phyloP scores from a whole-genome alignment of 2,113 vertebrate genomes.

The Melanocharis versteri region DNA sequence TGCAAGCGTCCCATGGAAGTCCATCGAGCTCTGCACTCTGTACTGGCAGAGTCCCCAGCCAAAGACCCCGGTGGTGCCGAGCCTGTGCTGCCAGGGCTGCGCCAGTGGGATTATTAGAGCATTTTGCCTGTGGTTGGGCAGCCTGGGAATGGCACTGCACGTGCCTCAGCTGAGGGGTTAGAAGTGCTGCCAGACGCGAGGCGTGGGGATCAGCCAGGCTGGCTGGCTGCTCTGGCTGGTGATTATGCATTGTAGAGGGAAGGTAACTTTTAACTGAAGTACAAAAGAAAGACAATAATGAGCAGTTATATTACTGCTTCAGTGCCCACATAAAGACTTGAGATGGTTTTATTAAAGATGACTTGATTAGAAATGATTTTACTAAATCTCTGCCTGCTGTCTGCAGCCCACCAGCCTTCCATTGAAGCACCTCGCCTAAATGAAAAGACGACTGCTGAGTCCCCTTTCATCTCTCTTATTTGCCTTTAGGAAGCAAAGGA shows the following conservation, averaged over 20 bases:
- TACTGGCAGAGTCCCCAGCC: background rate
- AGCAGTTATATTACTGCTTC: background rate
- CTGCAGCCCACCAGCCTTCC: conserved; percentile 4
- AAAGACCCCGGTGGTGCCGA: accelerated
- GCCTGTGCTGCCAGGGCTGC: accelerated
- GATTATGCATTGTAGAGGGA: conserved; percentile 3
- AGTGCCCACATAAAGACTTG: background rate
- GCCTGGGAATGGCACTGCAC: background rate
- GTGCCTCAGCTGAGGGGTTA: background rate
- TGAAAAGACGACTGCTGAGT: background rate
- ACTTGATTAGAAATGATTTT: conserved; percentile 12
- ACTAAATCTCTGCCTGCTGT: background rate
- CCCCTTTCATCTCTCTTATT: background rate
- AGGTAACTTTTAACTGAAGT: conserved; percentile 46
- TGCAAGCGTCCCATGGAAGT: background rate
- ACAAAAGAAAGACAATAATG: conserved; percentile 30
- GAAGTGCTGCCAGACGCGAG: conserved; percentile 17
- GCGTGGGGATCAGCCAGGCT: background rate
- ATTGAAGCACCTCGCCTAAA: background rate
- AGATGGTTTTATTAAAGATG: conserved; percentile 16
- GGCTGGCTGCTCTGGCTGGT: conserved; percentile 8
- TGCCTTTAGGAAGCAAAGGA: conserved; percentile 12
- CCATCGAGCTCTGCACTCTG: accelerated
- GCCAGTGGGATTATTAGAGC: background rate
- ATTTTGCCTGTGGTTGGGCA: background rate